Percentiles rank a stretch among this genome's conserved stretches.
phyloP scores from a whole-genome alignment of 2,888 invertebrate genomes.

The Dichetophora obliterata region DNA sequence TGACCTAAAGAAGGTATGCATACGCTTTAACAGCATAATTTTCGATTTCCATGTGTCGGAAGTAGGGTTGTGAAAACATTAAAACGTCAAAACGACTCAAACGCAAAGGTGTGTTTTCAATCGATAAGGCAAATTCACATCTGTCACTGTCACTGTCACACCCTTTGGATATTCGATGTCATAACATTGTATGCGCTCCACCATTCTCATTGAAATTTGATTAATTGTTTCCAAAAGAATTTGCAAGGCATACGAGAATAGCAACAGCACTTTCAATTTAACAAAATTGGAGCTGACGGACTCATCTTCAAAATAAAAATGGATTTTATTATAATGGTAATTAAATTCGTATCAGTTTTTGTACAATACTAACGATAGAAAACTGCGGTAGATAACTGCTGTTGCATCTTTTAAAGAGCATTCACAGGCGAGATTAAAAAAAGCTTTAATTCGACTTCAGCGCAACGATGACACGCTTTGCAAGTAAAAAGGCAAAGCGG shows the following conservation, averaged over 20 bases:
- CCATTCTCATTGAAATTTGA: conserved; percentile 57
- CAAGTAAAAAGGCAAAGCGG: conserved; percentile 47
- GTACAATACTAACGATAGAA: no score
- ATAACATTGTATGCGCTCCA: conserved; percentile 19
- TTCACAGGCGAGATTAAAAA: no score
- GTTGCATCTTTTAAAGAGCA: no score
- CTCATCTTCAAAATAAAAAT: not conserved
- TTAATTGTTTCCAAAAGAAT: conserved; percentile 62
- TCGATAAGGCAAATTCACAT: conserved; percentile 65
- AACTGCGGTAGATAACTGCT: no score
- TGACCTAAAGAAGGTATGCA: not conserved
- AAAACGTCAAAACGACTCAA: not conserved
- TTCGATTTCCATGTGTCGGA: not conserved
- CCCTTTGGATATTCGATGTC: conserved; percentile 50
- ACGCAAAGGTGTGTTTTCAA: conserved; percentile 50
- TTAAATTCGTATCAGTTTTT: no score
- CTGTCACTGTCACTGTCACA: conserved; percentile 69
- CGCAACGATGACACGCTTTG: not conserved
- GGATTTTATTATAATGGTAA: no score
- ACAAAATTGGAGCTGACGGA: not conserved
- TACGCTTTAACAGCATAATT: not conserved
- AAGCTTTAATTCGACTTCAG: no score
- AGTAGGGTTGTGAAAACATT: not conserved
- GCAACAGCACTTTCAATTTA: not conserved
- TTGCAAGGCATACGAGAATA: conserved; percentile 31